Base-by-base conservation (phyloP, 2,797 vertebrate genomes). In the Malurus leucopterus region DNA sequence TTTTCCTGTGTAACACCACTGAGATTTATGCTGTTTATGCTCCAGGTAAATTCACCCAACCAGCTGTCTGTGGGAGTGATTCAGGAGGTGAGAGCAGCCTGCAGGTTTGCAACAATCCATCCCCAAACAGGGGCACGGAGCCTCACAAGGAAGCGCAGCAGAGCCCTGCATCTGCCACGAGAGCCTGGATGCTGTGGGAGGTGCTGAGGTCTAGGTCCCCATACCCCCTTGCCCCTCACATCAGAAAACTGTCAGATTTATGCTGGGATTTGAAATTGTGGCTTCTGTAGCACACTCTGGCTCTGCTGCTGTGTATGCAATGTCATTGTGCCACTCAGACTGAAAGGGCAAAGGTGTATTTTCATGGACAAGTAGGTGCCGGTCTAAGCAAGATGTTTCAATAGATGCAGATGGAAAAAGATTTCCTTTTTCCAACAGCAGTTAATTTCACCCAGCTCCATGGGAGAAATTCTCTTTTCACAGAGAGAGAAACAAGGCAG, bases 41-140 rank as follows among this genome's bases (percentile, higher is more conserved):
- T 34, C 16, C 4, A 57, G 22, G 44, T 14, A 65, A 75, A 69
- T 61, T 75, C 51, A 64, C 40, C 17, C 38, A 68, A 16, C 3
- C 40, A 57, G 3, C 14, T 15, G 27, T 4, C 24, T 61, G 29
- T 55, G 67, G 65, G 58, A 65, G 41, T 49, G 41, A 40, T 49
- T 44, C 32, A 40, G 51, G 38, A 43, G 17, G n/a, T 43, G 27
- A 77, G 9, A 70, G 20, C 26, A 77, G 43, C 30, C 49, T 2
- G 0, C 8, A 29, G 27, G 30, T 49, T 10, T 62, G 21, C 14
- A 67, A n/a, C 11, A 50, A 71, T 29, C 58, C 65, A 64, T 24
- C 46, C 63, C n/a, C 30, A 26, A 44, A 51, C 0, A 49, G 34
- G 41, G 19, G 2, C 1, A 1, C 0, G 0, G 47, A 69, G 7